Conservation (phyloP, 2,113 vertebrate species). For the Vimba vimba region DNA sequence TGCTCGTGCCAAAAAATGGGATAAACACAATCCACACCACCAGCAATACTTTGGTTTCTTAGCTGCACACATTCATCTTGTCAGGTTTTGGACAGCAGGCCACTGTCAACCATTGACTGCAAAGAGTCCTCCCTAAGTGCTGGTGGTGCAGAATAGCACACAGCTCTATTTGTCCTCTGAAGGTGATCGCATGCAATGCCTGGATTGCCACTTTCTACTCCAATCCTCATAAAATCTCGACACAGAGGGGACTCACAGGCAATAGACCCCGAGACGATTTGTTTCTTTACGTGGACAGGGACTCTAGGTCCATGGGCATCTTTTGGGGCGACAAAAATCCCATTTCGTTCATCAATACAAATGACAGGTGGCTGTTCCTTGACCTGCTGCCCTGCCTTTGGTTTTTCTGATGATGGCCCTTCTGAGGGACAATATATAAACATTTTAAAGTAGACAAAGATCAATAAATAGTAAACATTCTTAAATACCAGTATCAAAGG, state of each 20-base stretch:
- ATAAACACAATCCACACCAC: constrained; percentile 1
- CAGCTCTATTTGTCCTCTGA: not conserved
- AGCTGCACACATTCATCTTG: not conserved
- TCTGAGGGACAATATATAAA: not conserved
- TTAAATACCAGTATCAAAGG: too few relatives aligned
- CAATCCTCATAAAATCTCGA: not conserved
- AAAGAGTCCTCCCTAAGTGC: not conserved
- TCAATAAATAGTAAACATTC: too few relatives aligned
- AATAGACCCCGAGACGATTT: not conserved
- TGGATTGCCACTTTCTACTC: not conserved
- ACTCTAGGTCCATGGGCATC: not conserved
- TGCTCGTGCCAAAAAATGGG: not conserved
- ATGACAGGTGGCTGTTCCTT: not conserved
- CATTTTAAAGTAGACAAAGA: too few relatives aligned
- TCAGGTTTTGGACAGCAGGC: not conserved
- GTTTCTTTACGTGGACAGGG: not conserved
- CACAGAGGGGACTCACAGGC: not conserved
- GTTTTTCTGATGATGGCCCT: not conserved
- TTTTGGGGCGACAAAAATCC: not conserved
- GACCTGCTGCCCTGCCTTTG: not conserved
- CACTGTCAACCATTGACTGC: not conserved
- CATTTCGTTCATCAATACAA: not conserved
- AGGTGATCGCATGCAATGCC: not conserved
- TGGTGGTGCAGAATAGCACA: not conserved
- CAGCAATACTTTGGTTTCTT: too few relatives aligned